These are phyloP conservation scores for Physeter macrocephalus DNA, from an alignment of 2,113 vertebrate genomes.

Conservation along the genomic window DNA sequence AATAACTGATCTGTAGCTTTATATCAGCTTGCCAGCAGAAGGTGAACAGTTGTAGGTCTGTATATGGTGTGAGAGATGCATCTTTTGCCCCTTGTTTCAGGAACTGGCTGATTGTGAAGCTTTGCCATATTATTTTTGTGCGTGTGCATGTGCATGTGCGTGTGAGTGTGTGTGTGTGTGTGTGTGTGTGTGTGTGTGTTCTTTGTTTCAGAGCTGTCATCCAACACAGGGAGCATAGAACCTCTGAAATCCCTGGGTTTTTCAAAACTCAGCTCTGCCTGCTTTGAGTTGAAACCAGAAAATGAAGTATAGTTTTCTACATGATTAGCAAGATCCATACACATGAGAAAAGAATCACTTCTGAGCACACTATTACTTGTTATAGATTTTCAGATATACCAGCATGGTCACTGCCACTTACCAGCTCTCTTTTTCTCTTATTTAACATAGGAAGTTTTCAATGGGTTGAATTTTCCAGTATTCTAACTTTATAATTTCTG, in stretches of 20 bases:
- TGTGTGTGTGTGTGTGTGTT: no score
- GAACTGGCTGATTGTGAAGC: background rate
- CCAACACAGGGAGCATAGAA: background rate
- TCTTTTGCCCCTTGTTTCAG: background rate
- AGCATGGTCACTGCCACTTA: background rate
- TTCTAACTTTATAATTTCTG: background rate
- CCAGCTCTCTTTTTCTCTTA: background rate
- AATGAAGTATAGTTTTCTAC: background rate
- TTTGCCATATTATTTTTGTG: background rate
- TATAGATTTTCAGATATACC: background rate
- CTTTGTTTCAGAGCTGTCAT: slow-evolving; percentile 28
- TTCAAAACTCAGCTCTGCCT: slow-evolving; percentile 26
- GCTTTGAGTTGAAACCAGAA: slow-evolving; percentile 19
- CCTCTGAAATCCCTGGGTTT: background rate
- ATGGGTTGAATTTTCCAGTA: background rate
- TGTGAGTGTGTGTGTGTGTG: no score
- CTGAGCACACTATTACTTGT: background rate
- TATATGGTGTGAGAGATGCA: background rate
- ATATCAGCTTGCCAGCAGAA: background rate
- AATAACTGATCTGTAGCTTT: background rate
- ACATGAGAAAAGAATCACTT: background rate
- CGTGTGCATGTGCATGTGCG: no score
- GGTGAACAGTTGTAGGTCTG: background rate
- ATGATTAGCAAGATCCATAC: background rate
- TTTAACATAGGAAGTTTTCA: background rate